These are phyloP conservation scores for Leptatherina wallacei DNA, from an alignment of 2,797 vertebrate species.

Conservation along the genomic window DNA sequence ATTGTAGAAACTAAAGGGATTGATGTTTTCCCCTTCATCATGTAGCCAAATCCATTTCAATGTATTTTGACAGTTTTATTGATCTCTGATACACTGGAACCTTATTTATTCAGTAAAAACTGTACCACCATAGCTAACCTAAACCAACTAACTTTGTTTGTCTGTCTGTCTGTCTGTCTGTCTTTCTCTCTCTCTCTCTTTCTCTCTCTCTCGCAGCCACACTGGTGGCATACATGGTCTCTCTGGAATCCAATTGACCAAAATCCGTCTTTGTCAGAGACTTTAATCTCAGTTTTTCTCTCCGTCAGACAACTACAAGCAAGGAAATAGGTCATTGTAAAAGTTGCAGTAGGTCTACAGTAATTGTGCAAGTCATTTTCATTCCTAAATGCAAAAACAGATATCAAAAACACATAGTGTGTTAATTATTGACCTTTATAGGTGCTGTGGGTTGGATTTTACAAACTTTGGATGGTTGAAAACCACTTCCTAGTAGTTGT, in stretches of 20 bases:
- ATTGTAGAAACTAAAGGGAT: neutral
- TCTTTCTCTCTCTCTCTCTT: too few relatives aligned
- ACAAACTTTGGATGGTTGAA: neutral
- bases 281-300: neutral
- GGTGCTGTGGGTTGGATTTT: neutral
- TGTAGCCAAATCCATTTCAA: neutral
- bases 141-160: neutral
- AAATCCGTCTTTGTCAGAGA: constrained; percentile 8
- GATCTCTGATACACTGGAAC: neutral
- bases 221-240: neutral
- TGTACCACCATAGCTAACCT: neutral
- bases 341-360: neutral
- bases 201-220: neutral
- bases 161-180: too few relatives aligned
- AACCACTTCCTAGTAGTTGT: neutral
- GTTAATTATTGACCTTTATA: neutral
- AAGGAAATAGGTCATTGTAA: neutral
- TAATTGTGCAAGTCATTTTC: neutral
- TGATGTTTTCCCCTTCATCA: neutral
- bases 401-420: neutral
- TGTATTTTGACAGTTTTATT: neutral
- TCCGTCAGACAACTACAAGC: neutral
- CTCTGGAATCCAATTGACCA: neutral
- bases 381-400: neutral
- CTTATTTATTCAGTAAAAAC: neutral